Evolutionary conservation across 2,888 invertebrate genomes (phyloP).

Genomic region (Brachyopa scutellaris): DNA sequence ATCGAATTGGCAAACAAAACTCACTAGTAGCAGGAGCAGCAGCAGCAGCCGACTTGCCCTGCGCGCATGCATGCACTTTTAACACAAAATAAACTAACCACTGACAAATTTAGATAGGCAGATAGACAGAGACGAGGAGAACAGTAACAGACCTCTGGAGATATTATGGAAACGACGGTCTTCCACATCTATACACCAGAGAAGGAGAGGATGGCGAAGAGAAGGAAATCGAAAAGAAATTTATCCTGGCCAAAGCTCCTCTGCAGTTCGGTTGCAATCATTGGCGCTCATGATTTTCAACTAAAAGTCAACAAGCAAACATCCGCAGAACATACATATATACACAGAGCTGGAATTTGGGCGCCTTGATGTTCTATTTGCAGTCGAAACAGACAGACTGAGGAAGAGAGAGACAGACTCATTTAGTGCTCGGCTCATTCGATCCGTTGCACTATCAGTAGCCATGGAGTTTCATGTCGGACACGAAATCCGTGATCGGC

Average conservation of each 20-base stretch:
- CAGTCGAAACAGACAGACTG: constrained; percentile 1
- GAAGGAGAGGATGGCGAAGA: constrained; percentile 5
- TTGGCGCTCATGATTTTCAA: constrained; percentile 68
- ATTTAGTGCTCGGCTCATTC: constrained; percentile 48
- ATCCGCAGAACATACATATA: constrained; percentile 37
- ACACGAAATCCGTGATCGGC: constrained; percentile 82
- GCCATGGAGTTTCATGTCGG: constrained; percentile 81
- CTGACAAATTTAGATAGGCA: constrained; percentile 71
- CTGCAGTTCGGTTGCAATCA: constrained; percentile 31
- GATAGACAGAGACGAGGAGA: constrained; percentile 55
- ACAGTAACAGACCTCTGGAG: not conserved
- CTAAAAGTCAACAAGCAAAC: constrained; percentile 51
- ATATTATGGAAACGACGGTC: not conserved
- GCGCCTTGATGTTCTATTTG: constrained; percentile 66
- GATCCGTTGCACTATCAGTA: constrained; percentile 76
- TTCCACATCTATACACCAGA: too few species aligned
- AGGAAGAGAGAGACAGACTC: constrained; percentile 26
- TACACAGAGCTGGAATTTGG: constrained; percentile 65
- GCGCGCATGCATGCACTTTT: constrained; percentile 64
- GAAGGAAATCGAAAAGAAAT: constrained; percentile 66
- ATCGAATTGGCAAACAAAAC: constrained; percentile 75
- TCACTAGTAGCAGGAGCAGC: constrained; percentile 24
- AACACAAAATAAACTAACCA: constrained; percentile 72
- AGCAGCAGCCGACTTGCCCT: constrained; percentile 32
- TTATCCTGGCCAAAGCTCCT: constrained; percentile 37